Evolutionary conservation across 2,888 invertebrate species (phyloP).

Genomic region (Netelia virgata): DNA sequence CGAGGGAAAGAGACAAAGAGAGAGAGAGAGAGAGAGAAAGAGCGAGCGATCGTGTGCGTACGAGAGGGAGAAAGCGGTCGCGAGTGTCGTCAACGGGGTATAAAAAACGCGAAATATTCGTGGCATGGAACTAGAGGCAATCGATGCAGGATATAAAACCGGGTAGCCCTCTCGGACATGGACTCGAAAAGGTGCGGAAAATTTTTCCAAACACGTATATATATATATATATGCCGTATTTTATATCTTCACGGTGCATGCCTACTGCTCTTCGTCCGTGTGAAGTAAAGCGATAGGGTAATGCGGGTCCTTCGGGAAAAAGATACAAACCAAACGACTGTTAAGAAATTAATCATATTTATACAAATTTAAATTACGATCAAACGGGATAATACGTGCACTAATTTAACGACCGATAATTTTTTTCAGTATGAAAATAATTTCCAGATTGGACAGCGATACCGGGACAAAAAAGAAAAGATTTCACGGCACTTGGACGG

Average conservation of each 20-base stretch:
- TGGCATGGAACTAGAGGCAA: slow-evolving; percentile 70
- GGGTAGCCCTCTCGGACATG: slow-evolving; percentile 77
- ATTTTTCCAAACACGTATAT: slow-evolving; percentile 76
- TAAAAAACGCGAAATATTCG: slow-evolving; percentile 29
- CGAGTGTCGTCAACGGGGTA: slow-evolving; percentile 2
- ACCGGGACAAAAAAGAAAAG: no score
- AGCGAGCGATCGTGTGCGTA: not conserved
- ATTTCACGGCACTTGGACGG: no score
- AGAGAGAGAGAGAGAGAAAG: not conserved
- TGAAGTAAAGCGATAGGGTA: no score
- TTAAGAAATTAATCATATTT: no score
- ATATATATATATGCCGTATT: not conserved
- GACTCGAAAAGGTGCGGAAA: slow-evolving; percentile 80
- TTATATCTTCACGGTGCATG: not conserved
- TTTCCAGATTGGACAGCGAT: no score
- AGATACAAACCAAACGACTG: no score
- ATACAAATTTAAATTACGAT: no score
- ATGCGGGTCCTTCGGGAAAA: no score
- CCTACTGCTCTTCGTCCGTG: not conserved
- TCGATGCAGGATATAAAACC: slow-evolving; percentile 82
- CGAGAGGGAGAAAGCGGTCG: slow-evolving; percentile 4
- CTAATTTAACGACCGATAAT: no score
- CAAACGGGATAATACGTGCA: no score
- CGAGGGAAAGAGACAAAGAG: not conserved
- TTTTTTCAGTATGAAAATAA: no score